Evolutionary conservation across 1,140 invertebrate species (phyloP).

Genomic region (Leptoteleia sp.): DNA sequence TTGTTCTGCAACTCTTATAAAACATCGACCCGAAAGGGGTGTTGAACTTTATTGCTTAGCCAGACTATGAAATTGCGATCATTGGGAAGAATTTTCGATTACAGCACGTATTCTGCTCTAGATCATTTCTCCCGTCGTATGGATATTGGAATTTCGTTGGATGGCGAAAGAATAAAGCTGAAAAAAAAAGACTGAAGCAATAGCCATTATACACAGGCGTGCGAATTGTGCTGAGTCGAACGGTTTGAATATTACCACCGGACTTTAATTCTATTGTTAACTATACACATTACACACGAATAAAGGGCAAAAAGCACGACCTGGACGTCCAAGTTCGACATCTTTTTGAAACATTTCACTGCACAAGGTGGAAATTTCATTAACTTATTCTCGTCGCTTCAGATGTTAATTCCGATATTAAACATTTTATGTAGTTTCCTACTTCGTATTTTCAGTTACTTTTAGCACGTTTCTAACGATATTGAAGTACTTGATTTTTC

Average conservation of each 20-base stretch:
- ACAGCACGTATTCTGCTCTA: constrained; percentile 61
- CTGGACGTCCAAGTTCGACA: constrained; percentile 9
- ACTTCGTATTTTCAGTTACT: too few relatives aligned
- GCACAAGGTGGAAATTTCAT: constrained; percentile 9
- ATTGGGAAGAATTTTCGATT: constrained; percentile 66
- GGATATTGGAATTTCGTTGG: constrained; percentile 67
- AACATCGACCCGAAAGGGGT: constrained; percentile 20
- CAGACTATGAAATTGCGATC: constrained; percentile 64
- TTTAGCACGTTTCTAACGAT: too few relatives aligned
- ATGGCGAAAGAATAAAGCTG: constrained; percentile 59
- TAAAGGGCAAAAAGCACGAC: constrained; percentile 26
- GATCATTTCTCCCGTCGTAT: constrained; percentile 61
- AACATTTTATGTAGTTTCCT: too few relatives aligned
- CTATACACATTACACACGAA: constrained; percentile 51
- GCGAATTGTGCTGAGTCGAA: constrained; percentile 61
- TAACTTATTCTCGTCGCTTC: constrained; percentile 13
- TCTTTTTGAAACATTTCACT: constrained; percentile 26
- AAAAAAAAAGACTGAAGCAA: constrained; percentile 58
- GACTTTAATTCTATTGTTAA: constrained; percentile 60
- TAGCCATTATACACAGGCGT: constrained; percentile 62
- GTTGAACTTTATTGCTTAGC: constrained; percentile 58
- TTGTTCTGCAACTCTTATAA: too few relatives aligned
- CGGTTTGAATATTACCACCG: constrained; percentile 58
- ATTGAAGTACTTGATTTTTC: too few relatives aligned
- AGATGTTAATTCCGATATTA: constrained; percentile 11